phyloP scores from a whole-genome alignment of 2,797 vertebrate species.

The Threskiornis aethiopicus region DNA sequence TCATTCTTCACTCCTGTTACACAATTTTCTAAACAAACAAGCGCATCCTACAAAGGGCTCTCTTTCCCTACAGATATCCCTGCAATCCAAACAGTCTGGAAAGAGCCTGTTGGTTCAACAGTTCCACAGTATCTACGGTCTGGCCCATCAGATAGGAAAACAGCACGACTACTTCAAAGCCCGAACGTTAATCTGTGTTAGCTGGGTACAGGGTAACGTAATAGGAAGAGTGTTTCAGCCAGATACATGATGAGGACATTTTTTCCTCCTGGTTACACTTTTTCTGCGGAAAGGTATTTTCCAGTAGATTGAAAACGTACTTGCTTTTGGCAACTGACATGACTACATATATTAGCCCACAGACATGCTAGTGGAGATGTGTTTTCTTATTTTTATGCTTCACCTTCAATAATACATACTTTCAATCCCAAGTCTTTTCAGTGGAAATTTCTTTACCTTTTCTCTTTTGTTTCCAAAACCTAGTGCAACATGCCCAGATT shows the following conservation, averaged over 20 bases:
- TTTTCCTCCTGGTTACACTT: not conserved
- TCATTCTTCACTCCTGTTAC: not conserved
- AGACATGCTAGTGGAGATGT: not conserved
- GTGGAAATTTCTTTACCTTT: not conserved
- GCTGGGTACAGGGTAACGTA: not conserved
- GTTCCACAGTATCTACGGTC: not conserved
- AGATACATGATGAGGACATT: not conserved
- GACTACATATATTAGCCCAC: not conserved
- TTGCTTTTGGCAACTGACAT: not conserved
- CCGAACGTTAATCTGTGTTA: not conserved
- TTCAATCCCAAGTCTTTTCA: not conserved
- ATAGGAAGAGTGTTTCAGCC: not conserved
- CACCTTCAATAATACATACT: not conserved
- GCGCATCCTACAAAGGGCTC: not conserved
- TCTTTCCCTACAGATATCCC: not conserved
- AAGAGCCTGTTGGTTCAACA: not conserved
- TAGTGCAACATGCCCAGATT: not conserved
- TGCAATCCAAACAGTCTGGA: not conserved
- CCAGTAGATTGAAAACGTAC: not conserved
- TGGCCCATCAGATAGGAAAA: not conserved
- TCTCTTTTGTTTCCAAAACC: not conserved
- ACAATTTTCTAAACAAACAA: not conserved
- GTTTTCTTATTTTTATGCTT: not conserved
- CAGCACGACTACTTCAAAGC: not conserved
- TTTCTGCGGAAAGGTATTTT: not conserved